Base-by-base conservation (phyloP, 2,888 invertebrate species). In the Chrysolina haemoptera region DNA sequence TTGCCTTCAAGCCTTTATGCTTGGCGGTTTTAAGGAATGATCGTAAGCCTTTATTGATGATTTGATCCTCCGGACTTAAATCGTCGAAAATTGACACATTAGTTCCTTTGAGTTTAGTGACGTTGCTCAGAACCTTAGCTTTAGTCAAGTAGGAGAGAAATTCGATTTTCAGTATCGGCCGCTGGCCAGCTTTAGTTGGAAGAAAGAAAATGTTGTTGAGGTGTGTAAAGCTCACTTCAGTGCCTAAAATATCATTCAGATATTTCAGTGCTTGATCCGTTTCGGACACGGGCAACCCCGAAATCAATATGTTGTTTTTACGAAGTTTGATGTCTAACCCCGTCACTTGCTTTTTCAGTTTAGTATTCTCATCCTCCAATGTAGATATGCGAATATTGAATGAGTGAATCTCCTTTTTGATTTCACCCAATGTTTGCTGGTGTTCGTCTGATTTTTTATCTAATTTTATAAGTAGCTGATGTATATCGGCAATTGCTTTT, bases 401-500 rank as follows among this genome's bases (percentile, higher is more conserved):
- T n/a, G 50, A 50, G 1, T 50, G 16, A 1, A 50, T n/a, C n/a
- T 50, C 18, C 8, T 50, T 50, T 50, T 50, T 50, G 18, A 50
- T 1, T 16, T 50, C 50, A n/a, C 18, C 1, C 9, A 50, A 18
- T 50, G 18, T 16, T 18, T 18, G n/a, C 18, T 50, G 50, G 18
- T 50, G 50, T 14, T 50, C 50, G 18, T 50, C 50, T 16, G 50
- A 50, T 16, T 16, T 50, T 50, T 50, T 50, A 18, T 50, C 50
- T 50, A 50, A 50, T 18, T 50, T 50, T n/a, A 50, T 50, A 1
- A 18, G 50, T 16, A 50, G 9, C 18, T 50, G 50, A 8, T 50
- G 50, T 50, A 50, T n/a, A 50, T n/a, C 50, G 18, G 8, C 18
- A 18, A 50, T 50, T 50, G 50, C 9, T 50, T 50, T 35, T 35